These are phyloP conservation scores for Apocheima hispidaria DNA, from an alignment of 2,888 invertebrate genomes.

Conservation along the genomic window DNA sequence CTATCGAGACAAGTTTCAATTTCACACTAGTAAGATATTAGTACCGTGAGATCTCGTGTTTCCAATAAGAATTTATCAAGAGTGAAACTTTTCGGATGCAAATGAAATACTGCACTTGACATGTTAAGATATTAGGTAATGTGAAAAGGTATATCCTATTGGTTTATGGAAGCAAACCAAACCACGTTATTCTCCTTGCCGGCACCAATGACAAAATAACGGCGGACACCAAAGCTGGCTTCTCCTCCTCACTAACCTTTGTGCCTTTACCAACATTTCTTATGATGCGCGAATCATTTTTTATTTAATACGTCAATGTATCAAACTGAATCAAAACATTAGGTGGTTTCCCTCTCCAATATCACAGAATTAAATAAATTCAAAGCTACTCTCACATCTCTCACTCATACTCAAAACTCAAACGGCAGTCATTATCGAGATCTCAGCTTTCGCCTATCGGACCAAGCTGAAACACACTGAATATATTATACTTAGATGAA, in stretches of 20 bases:
- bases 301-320: slow-evolving; percentile 50
- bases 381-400: slow-evolving; percentile 64
- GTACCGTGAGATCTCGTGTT: slow-evolving; percentile 85
- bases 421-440: slow-evolving; percentile 2
- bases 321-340: slow-evolving; percentile 64
- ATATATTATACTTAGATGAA: background rate
- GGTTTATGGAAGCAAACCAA: slow-evolving; percentile 79
- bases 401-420: slow-evolving; percentile 41
- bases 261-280: slow-evolving; percentile 75
- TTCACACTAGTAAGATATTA: slow-evolving; percentile 78
- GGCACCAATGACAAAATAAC: slow-evolving; percentile 71
- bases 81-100: slow-evolving; percentile 77
- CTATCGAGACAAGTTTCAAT: slow-evolving; percentile 61
- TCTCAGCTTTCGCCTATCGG: background rate
- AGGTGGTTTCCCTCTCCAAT: slow-evolving; percentile 74
- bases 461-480: slow-evolving; percentile 1
- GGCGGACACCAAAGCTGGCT: slow-evolving; percentile 83
- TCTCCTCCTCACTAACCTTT: slow-evolving; percentile 75
- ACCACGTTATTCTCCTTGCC: slow-evolving; percentile 67
- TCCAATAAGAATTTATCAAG: slow-evolving; percentile 67
- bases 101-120: slow-evolving; percentile 81
- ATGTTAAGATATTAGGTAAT: slow-evolving; percentile 82
- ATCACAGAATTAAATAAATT: slow-evolving; percentile 81
- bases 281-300: slow-evolving; percentile 53
- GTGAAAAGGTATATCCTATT: slow-evolving; percentile 86